Percentiles rank a stretch among this genome's conserved stretches.
Conservation (phyloP, 2,888 invertebrate species). For the Hyppa rectilinea region DNA sequence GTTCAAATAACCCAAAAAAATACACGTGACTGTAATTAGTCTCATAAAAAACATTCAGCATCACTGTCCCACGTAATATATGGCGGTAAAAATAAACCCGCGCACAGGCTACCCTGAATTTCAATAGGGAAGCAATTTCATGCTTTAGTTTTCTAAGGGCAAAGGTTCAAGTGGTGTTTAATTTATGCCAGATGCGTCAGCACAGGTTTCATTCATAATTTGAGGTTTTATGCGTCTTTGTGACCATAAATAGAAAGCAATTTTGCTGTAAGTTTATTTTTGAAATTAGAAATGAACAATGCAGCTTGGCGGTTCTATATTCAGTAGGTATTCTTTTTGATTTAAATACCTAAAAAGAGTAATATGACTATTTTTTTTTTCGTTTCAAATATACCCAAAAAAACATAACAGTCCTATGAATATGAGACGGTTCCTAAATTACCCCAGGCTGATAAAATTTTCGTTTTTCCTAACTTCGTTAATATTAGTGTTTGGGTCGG, state of each 20-base stretch:
- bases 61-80: constrained; percentile 24
- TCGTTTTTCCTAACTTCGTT: too few species aligned
- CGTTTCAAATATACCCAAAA: too few species aligned
- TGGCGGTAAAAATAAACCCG: constrained; percentile 42
- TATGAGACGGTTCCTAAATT: too few species aligned
- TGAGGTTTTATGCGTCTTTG: background rate
- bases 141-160: constrained; percentile 23
- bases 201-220: constrained; percentile 17
- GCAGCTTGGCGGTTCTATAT: background rate
- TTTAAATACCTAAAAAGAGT: too few species aligned
- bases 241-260: background rate
- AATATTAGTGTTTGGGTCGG: too few species aligned
- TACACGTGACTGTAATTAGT: constrained; percentile 44
- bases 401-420: too few species aligned
- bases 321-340: background rate
- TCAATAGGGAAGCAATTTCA: constrained; percentile 46
- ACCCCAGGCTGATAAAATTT: too few species aligned
- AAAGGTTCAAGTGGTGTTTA: constrained; percentile 35
- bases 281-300: background rate
- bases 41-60: constrained; percentile 41
- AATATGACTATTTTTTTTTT: too few species aligned
- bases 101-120: constrained; percentile 23
- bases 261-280: background rate
- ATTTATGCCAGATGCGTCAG: constrained; percentile 36
- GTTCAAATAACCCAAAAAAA: constrained; percentile 25